Evolutionary conservation across 2,888 invertebrate species (phyloP), one percentile per base, ranked within the genome.

Genomic region (Megastigmus dorsalis): DNA sequence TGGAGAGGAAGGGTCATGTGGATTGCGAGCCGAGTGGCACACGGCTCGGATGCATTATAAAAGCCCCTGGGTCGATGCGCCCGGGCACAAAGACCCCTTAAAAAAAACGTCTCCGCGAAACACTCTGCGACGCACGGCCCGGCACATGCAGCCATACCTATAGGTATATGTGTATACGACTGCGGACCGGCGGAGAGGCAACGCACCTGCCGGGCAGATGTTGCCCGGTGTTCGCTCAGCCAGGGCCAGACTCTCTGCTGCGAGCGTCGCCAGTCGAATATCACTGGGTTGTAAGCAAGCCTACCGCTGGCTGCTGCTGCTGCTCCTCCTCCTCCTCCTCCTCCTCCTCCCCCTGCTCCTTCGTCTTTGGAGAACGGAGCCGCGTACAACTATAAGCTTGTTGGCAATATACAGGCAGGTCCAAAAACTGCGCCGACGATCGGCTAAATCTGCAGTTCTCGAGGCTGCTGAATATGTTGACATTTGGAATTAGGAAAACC

Each of bases 161-260:
- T n/a, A n/a, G n/a, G n/a, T n/a, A n/a, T n/a, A n/a, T n/a, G n/a
- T n/a, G n/a, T n/a, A n/a, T n/a, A n/a, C n/a, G n/a, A n/a, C n/a
- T n/a, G n/a, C n/a, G n/a, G n/a, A n/a, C 3, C 28, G 3, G 38
- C 26, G 43, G 9, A 15, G 4, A 26, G 15, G 20, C 7, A n/a
- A 43, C 55, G 52, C 74, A 74, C 74, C 74, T 74, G 74, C 74
- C 74, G 69, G 59, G 70, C 74, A 74, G 74, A 74, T 74, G 74
- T 69, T 70, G 33, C 57, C n/a, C 72, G 48, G n/a, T 36, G 30
- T n/a, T n/a, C n/a, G n/a, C n/a, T n/a, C 70, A 33, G 45, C 48
- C 50, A n/a, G n/a, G n/a, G n/a, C n/a, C n/a, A n/a, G n/a, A n/a
- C n/a, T 38, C 60, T n/a, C n/a, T n/a, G n/a, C 15, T 38, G 52